These are phyloP conservation scores for Cololabis saira DNA, from an alignment of 2,113 vertebrate genomes.

Conservation along the genomic window DNA sequence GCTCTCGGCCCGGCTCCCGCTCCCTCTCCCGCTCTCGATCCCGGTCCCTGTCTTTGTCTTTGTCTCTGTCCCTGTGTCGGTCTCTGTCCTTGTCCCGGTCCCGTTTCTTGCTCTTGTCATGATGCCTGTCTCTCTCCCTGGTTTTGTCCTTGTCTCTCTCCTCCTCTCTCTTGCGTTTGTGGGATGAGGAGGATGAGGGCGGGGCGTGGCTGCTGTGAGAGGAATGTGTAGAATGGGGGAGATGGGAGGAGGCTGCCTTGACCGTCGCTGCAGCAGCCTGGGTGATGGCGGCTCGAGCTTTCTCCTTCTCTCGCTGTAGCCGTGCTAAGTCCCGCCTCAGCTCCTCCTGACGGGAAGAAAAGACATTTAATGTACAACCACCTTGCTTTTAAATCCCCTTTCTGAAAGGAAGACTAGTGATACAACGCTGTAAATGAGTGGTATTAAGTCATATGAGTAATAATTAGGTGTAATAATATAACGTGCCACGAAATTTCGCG, in stretches of 20 bases:
- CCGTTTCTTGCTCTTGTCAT: slow-evolving; percentile 68
- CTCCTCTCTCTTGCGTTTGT: slow-evolving; percentile 94
- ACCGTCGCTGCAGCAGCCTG: slow-evolving; percentile 72
- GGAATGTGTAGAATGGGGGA: slow-evolving; percentile 55
- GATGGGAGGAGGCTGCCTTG: slow-evolving; percentile 56
- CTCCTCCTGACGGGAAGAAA: slow-evolving; percentile 87
- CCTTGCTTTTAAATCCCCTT: not conserved
- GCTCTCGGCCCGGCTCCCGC: slow-evolving; percentile 28
- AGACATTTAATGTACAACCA: not conserved
- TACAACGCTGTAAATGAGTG: no score
- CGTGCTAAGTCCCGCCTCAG: slow-evolving; percentile 89
- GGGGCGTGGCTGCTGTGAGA: slow-evolving; percentile 43
- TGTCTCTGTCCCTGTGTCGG: slow-evolving; percentile 42
- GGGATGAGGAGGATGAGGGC: slow-evolving; percentile 61
- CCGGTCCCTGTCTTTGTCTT: slow-evolving; percentile 62
- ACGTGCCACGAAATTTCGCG: no score
- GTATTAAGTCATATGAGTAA: no score
- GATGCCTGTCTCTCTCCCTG: slow-evolving; percentile 56
- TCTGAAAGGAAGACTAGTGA: not conserved
- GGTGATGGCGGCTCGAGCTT: slow-evolving; percentile 84
- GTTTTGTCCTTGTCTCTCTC: slow-evolving; percentile 75
- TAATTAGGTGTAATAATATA: no score
- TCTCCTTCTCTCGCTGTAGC: slow-evolving; percentile 92
- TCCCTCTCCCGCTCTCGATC: slow-evolving; percentile 46
- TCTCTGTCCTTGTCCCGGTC: slow-evolving; percentile 59